Evolutionary conservation across 1,140 invertebrate species (phyloP).

Genomic region (Drosophila simulans): DNA sequence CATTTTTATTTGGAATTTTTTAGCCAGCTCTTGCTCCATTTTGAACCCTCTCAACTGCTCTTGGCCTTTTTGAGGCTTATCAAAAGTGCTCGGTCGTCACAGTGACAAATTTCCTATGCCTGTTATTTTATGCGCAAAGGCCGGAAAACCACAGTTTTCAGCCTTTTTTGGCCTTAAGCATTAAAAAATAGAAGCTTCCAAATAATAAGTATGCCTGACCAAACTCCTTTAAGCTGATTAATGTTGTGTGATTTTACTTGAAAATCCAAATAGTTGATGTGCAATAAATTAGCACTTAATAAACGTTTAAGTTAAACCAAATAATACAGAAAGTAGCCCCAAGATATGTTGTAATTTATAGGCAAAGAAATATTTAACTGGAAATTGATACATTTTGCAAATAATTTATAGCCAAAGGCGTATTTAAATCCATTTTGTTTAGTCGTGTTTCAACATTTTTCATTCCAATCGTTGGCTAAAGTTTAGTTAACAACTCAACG

Average conservation of each 20-base stretch:
- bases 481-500: slow-evolving; percentile 13
- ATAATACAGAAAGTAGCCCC: too few species aligned
- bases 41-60: slow-evolving; percentile 31
- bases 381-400: neutral
- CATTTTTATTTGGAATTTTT: slow-evolving; percentile 48
- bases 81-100: slow-evolving; percentile 59
- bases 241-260: neutral
- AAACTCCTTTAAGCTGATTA: neutral
- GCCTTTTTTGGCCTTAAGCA: slow-evolving; percentile 25
- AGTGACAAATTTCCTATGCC: slow-evolving; percentile 46
- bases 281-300: too few species aligned
- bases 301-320: too few species aligned
- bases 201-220: slow-evolving; percentile 6
- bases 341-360: neutral
- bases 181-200: slow-evolving; percentile 18
- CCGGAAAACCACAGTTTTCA: slow-evolving; percentile 35
- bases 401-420: neutral
- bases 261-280: too few species aligned
- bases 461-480: neutral
- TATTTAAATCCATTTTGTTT: neutral
- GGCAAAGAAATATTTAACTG: neutral
- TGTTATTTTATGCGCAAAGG: slow-evolving; percentile 66
- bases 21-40: slow-evolving; percentile 1
- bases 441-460: slow-evolving; percentile 1
- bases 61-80: slow-evolving; percentile 64